Conservation (phyloP, 2,797 vertebrate genomes). For the Acomys russatus region DNA sequence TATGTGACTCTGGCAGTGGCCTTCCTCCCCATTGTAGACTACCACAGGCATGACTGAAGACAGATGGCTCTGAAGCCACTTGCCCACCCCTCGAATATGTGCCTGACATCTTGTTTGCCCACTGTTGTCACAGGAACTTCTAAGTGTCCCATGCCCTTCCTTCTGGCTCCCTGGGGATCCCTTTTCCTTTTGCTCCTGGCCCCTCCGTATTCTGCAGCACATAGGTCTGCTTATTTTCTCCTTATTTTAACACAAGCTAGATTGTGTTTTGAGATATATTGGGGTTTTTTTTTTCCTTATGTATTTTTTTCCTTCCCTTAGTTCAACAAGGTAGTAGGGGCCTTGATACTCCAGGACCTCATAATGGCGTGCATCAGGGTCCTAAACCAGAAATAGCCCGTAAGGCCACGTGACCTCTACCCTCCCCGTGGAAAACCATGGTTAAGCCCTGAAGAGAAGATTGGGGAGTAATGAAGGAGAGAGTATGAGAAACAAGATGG, state of each 20-base stretch:
- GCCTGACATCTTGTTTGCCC: not conserved
- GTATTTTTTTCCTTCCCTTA: not conserved
- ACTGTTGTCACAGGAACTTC: no score
- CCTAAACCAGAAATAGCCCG: slow-evolving; percentile 13
- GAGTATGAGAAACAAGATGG: not conserved
- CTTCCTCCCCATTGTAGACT: not conserved
- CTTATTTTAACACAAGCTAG: not conserved
- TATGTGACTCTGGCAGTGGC: not conserved
- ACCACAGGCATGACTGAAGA: not conserved
- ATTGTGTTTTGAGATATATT: not conserved
- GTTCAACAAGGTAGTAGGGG: not conserved
- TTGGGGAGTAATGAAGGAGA: not conserved
- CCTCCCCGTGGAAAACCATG: not conserved
- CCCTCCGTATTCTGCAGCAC: not conserved
- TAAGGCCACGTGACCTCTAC: not conserved
- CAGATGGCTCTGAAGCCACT: not conserved
- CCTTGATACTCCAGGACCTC: not conserved
- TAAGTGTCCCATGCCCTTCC: not conserved
- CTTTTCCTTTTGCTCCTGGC: not conserved
- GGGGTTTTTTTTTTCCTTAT: not conserved
- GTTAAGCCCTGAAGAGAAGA: not conserved
- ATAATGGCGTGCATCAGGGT: not conserved
- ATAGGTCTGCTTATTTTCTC: not conserved
- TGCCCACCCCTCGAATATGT: no score
- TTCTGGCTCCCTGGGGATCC: not conserved